Evolutionary conservation across 1,140 invertebrate genomes (phyloP).

Genomic region (Steinernema feltiae): DNA sequence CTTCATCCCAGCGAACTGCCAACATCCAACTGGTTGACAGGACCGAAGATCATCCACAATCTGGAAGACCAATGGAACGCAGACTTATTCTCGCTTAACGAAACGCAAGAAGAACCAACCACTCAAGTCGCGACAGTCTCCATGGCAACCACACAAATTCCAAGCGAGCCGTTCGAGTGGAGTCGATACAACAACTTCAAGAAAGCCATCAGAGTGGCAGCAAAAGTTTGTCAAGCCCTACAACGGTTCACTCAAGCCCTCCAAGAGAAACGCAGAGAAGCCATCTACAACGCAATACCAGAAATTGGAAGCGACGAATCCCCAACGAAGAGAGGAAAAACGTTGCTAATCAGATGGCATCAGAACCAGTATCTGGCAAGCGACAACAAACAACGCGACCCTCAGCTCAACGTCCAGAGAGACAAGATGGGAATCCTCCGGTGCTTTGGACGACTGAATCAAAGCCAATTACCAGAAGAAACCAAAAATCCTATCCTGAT

Average conservation of each 20-base stretch:
- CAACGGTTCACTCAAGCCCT: neutral
- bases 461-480: neutral
- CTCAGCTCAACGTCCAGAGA: neutral
- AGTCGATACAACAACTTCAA: neutral
- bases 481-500: constrained; percentile 18
- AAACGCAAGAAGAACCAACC: neutral
- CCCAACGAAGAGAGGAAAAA: neutral
- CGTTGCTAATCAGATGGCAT: neutral
- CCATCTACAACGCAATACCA: neutral
- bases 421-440: constrained; percentile 13
- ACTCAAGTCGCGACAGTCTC: too few species aligned
- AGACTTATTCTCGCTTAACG: neutral
- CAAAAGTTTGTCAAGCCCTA: neutral
- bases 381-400: neutral
- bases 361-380: neutral
- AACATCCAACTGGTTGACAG: neutral
- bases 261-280: neutral
- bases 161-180: neutral
- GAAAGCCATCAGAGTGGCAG: neutral
- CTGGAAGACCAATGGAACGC: neutral
- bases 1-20: neutral
- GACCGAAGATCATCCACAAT: neutral
- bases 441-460: constrained; percentile 13
- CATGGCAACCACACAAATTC: too few species aligned
- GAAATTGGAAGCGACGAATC: neutral